Base-by-base conservation (phyloP, 2,113 vertebrate species). In the Lota lota region DNA sequence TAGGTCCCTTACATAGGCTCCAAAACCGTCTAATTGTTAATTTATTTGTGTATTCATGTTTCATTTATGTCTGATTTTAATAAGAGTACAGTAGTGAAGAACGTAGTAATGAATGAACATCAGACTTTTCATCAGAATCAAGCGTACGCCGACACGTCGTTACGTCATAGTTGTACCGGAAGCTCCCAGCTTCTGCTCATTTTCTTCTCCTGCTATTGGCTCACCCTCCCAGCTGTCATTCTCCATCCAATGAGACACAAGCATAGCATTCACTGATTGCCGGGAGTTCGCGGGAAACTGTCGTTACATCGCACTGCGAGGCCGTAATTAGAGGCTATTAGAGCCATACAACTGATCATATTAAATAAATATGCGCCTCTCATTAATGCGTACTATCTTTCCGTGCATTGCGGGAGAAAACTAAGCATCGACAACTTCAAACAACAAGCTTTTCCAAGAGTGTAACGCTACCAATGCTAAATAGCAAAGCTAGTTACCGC, bases 391-490 rank as follows among this genome's bases (percentile, higher is more conserved):
- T 57, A 8, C 19, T 19, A 57, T 19, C 18, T 57, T n/a, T 57
- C 19, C 19, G 56, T 60, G 1, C 58, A 19, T 10, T 21, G 58
- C 21, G 58, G 58, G 20, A 5, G 7, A n/a, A 11, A 60, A 14
- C 19, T 14, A 21, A 60, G 20, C 58, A 14, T 5, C 20, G 58
- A 60, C 20, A 60, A 21, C 19, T 14, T 11, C 8, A 60, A 21
- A 60, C 7, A 12, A 21, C 6, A n/a, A 33, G 16, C 14, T 60
- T 20, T 60, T 65, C 10, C 10, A 1, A 10, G 17, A 17, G 17
- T 6, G 5, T 15, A 33, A 40, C 36, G 84, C 84, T 88, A 85
- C 20, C 21, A 21, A 60, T 21, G 58, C 14, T 58, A 58, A 70
- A 18, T 77, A 70, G 2, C 47, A 61, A 65, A 36, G 74, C 67